These are phyloP conservation scores for Calliphora vomitoria DNA, from an alignment of 2,888 invertebrate species.

Conservation along the genomic window DNA sequence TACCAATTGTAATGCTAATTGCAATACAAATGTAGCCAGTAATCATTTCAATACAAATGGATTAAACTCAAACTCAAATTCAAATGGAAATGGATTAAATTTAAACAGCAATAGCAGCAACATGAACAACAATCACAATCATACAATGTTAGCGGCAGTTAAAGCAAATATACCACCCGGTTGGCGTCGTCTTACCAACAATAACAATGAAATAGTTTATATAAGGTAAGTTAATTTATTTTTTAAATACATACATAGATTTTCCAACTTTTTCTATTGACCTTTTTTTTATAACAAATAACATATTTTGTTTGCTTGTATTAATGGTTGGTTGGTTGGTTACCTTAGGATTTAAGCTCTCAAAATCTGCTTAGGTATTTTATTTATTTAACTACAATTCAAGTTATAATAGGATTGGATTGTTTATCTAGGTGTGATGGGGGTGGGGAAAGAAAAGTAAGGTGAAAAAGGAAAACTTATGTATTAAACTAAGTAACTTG, in stretches of 20 bases:
- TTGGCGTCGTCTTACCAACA: slow-evolving; percentile 90
- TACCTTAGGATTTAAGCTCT: slow-evolving; percentile 60
- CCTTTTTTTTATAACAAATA: slow-evolving; percentile 11
- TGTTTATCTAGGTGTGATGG: not conserved
- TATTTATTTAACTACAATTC: slow-evolving; percentile 50
- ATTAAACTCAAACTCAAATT: slow-evolving; percentile 41
- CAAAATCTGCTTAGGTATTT: slow-evolving; percentile 60
- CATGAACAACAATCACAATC: slow-evolving; percentile 61
- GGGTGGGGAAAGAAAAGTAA: not conserved
- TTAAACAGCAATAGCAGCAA: slow-evolving; percentile 62
- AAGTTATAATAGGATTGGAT: slow-evolving; percentile 56
- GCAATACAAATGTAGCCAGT: slow-evolving; percentile 48
- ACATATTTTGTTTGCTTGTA: not conserved
- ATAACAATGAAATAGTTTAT: slow-evolving; percentile 89
- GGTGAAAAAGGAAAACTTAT: slow-evolving; percentile 45
- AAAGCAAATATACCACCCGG: slow-evolving; percentile 89
- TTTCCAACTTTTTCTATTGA: slow-evolving; percentile 8
- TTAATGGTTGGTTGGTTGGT: not conserved
- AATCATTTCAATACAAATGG: slow-evolving; percentile 56
- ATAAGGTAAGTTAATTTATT: slow-evolving; percentile 87
- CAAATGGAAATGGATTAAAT: slow-evolving; percentile 60
- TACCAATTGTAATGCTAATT: slow-evolving; percentile 62
- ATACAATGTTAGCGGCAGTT: slow-evolving; percentile 72
- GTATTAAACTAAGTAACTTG: slow-evolving; percentile 50
- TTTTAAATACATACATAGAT: not conserved